Evolutionary conservation across 2,888 invertebrate genomes (phyloP).

Genomic region (Conomelus anceps): DNA sequence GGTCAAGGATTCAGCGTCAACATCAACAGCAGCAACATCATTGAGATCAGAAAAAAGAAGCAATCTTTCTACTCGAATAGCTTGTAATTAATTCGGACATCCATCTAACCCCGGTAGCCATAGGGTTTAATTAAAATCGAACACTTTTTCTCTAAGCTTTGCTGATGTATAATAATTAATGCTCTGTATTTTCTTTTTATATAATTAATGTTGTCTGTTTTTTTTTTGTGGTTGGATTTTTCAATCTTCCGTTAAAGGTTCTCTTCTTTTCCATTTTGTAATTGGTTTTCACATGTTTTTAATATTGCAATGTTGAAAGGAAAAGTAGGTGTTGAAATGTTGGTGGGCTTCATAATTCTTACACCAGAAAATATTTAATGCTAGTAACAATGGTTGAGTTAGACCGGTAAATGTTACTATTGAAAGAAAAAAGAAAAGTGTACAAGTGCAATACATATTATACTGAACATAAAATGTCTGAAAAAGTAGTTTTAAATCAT

Average conservation of each 20-base stretch:
- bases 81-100: not conserved
- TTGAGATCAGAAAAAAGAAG: no score
- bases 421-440: no score
- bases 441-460: no score
- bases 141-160: not conserved
- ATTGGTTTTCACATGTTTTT: not conserved
- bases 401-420: no score
- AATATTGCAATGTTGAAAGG: not conserved
- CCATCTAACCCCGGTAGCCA: not conserved
- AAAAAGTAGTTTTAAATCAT: no score
- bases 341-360: no score
- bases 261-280: not conserved
- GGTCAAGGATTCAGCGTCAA: not conserved
- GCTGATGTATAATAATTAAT: not conserved
- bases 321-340: not conserved
- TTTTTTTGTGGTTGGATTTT: not conserved
- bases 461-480: no score
- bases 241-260: not conserved
- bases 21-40: no score
- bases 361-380: no score
- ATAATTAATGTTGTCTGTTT: not conserved
- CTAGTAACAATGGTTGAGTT: no score
- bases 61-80: not conserved
- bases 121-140: not conserved
- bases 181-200: not conserved